Percentiles rank a stretch among this genome's conserved stretches.
phyloP scores from a whole-genome alignment of 2,888 invertebrate genomes.

The Dolichopus griseipennis region DNA sequence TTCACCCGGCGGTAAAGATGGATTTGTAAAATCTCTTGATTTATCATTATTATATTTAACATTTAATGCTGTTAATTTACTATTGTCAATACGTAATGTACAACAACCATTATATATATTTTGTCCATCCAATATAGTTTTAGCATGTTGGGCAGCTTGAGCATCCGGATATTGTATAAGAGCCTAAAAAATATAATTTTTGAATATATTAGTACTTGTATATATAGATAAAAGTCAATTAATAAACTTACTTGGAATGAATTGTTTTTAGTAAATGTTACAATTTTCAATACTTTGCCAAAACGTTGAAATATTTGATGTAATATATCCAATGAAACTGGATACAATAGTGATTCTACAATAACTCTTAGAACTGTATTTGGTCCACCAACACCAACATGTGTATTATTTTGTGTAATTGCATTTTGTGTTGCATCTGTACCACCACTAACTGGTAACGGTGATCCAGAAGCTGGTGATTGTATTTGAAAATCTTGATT shows the following conservation, averaged over 20 bases:
- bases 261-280: constrained; percentile 99
- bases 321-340: constrained; percentile 93
- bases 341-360: constrained; percentile 97
- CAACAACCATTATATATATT: constrained; percentile 99
- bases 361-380: constrained; percentile 96
- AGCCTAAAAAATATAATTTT: constrained; percentile 59
- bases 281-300: constrained; percentile 98
- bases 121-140: constrained; percentile 93
- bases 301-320: constrained; percentile 97
- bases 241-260: constrained; percentile 45
- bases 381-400: constrained; percentile 61
- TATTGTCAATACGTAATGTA: constrained; percentile 97
- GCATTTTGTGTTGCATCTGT: constrained; percentile 40
- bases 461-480: constrained; percentile 54
- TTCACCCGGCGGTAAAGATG: constrained; percentile 92
- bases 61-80: constrained; percentile 94
- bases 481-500: constrained; percentile 64
- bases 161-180: constrained; percentile 98
- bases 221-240: background rate
- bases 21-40: constrained; percentile 98
- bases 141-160: constrained; percentile 92
- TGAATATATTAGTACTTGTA: constrained; percentile 23
- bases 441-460: constrained; percentile 53
- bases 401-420: constrained; percentile 46
- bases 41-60: constrained; percentile 99